Evolutionary conservation across 2,113 vertebrate species (phyloP).

Genomic region (Sinosuthora webbiana): DNA sequence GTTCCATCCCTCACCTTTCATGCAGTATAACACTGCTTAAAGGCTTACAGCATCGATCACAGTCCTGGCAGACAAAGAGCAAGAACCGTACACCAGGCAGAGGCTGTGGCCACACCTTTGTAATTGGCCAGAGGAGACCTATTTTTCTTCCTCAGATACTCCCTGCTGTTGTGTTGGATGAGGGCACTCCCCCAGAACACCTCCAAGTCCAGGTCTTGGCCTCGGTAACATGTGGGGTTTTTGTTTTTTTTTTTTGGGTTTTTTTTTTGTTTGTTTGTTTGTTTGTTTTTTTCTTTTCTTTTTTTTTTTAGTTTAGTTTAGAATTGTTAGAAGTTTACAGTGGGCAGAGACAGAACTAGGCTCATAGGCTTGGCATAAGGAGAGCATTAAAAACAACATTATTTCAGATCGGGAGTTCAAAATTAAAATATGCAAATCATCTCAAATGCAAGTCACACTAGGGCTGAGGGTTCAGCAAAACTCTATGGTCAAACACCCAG

Average conservation of each 20-base stretch:
- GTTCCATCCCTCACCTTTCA: neutral
- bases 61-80: neutral
- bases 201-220: too few species aligned
- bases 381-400: neutral
- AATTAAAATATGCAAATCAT: neutral
- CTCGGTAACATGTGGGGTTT: fast-evolving
- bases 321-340: neutral
- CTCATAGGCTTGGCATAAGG: neutral
- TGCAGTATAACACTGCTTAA: fast-evolving
- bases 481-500: neutral
- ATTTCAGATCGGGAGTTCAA: neutral
- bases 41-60: neutral
- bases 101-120: neutral
- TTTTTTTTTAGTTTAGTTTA: neutral
- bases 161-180: neutral
- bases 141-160: neutral
- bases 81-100: neutral
- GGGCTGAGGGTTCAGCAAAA: neutral
- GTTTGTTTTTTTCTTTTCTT: too few species aligned
- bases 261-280: too few species aligned
- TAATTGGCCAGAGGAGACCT: neutral
- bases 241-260: too few species aligned
- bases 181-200: neutral
- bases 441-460: neutral
- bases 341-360: neutral